These are phyloP conservation scores for Coleophora deauratella DNA, from an alignment of 2,888 invertebrate species.

Conservation along the genomic window DNA sequence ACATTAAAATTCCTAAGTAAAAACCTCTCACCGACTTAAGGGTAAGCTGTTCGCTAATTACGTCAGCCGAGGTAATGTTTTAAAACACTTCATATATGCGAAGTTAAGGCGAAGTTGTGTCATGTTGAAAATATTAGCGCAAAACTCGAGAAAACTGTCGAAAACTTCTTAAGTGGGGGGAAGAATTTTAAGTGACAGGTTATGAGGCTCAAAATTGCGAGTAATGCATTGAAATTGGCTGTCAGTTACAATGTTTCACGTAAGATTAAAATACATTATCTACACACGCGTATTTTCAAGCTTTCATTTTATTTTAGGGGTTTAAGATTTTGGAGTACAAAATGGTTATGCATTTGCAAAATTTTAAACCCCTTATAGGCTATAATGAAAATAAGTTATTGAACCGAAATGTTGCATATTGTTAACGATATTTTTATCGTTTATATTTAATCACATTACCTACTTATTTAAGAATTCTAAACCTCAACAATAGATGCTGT, in stretches of 20 bases:
- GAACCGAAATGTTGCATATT: no score
- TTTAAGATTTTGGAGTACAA: no score
- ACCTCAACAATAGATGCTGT: no score
- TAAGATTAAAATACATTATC: slow-evolving; percentile 14
- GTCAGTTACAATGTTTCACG: slow-evolving; percentile 4
- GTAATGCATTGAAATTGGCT: slow-evolving; percentile 32
- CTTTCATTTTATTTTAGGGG: no score
- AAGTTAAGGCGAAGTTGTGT: slow-evolving; percentile 28
- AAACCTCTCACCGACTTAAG: slow-evolving; percentile 39
- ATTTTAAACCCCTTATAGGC: no score
- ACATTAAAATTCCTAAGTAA: slow-evolving; percentile 27
- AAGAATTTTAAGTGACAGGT: slow-evolving; percentile 32
- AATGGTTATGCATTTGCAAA: no score
- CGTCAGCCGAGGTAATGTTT: slow-evolving; percentile 51
- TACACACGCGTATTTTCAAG: not conserved
- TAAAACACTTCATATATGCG: slow-evolving; percentile 56
- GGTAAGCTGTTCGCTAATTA: slow-evolving; percentile 43
- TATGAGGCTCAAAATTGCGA: slow-evolving; percentile 21
- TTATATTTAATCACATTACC: no score
- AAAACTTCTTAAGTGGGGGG: slow-evolving; percentile 26
- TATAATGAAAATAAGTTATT: no score
- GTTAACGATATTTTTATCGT: no score
- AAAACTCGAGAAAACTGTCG: slow-evolving; percentile 23
- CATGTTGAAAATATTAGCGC: slow-evolving; percentile 16
- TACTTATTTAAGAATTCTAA: no score